Evolutionary conservation across 2,888 invertebrate genomes (phyloP), one percentile per base, ranked within the genome.

Genomic region (Priocnemis perturbator): DNA sequence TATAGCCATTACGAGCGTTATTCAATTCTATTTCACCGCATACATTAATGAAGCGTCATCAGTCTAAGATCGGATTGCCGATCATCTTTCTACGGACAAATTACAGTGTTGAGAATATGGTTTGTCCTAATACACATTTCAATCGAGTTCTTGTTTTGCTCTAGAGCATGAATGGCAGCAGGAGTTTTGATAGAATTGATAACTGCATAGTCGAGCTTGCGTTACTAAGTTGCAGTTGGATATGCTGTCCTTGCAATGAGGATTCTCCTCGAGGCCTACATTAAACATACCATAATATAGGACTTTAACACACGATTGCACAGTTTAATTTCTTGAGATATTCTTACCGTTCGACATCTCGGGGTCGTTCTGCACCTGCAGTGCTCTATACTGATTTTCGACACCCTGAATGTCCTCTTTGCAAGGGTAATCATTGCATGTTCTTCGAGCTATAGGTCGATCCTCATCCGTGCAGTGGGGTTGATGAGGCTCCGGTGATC

Each of bases 171-270:
- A 93, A 63, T 91, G 67, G 89, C 97, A 97, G 89, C 97, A 97
- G 82, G 94, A 93, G 73, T 92, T 92, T 62, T 93, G 92, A 89
- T 97, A 97, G 90, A 95, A 96, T 61, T 93, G 93, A 87, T 96
- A 96, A 85, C 93, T 93, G 88, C 97, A 97, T 4, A 97, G 92
- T 50, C 96, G 92, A 9, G 97, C 96, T 87, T 96, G 96, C 3
- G 94, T 94, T 5, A 96, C 97, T 83, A 96, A 90, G 69, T 92
- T 91, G 87, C 97, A 97, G 88, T 95, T 95, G 67, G 91, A 90
- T 85, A 95, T 91, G 85, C 92, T 93, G 87, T 96, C 96, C 52
- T 90, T 90, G 87, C 95, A 95, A 64, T 89, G 91, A n/a, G 76
- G 68, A 60, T 75, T 74, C 30, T 77, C 78, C 4, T 80, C 77